phyloP scores from a whole-genome alignment of 2,113 vertebrate species.

The Heloderma charlesbogerti region DNA sequence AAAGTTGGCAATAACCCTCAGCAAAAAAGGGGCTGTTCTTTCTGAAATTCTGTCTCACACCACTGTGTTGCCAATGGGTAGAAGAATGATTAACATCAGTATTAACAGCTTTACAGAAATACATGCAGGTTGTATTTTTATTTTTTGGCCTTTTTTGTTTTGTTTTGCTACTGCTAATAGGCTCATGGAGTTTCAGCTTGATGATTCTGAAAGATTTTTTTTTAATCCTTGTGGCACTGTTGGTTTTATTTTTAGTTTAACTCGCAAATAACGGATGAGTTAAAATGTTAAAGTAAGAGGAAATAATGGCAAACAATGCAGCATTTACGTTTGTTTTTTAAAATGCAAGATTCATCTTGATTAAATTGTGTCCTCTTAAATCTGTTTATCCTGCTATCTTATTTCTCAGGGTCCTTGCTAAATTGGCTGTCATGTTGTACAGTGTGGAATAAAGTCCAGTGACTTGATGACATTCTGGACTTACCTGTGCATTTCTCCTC shows the following conservation, averaged over 20 bases:
- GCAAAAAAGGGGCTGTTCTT: not conserved
- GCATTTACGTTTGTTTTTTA: not conserved
- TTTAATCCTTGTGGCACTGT: not conserved
- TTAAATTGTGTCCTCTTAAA: not conserved
- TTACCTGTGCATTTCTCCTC: not conserved
- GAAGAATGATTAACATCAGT: not conserved
- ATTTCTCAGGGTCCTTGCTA: not conserved
- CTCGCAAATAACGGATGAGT: conserved; percentile 19
- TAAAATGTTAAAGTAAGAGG: not conserved
- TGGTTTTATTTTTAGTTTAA: not conserved
- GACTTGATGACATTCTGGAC: not conserved
- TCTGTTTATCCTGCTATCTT: too few species aligned
- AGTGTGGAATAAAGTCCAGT: not conserved
- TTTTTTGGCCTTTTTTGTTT: conserved; percentile 4
- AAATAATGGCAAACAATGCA: not conserved
- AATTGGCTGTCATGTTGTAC: not conserved
- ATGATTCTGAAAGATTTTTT: not conserved
- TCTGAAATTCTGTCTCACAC: conserved; percentile 14
- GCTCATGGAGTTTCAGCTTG: not conserved
- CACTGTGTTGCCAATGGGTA: not conserved
- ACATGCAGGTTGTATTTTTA: not conserved
- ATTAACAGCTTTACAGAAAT: conserved; percentile 31
- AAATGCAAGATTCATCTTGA: not conserved
- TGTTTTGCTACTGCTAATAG: conserved; percentile 22
- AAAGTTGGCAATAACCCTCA: conserved; percentile 8